Base-by-base conservation (phyloP, 2,797 vertebrate species). In the Jordanella pulchra region DNA sequence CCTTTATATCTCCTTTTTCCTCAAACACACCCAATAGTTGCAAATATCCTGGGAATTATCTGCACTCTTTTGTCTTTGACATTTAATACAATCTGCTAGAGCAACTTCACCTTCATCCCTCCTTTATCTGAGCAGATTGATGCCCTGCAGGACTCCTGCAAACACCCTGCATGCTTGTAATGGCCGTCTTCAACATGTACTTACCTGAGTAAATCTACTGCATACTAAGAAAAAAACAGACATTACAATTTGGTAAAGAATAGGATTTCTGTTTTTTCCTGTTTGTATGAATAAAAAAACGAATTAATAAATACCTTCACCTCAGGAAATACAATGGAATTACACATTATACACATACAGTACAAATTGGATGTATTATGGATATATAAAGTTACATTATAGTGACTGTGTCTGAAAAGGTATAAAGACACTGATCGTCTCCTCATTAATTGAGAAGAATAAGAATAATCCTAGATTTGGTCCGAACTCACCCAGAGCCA, bases 11-110 rank as follows among this genome's bases (percentile, higher is more conserved):
- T 64, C 45, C 70, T 73, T 30, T 61, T 67, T 60, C 77, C 69
- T 71, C 69, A 80, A 54, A 79, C 79, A 11, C 50, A 28, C 77
- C 17, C 63, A 65, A 65, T 71, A 86, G 87, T 69, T 84, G 74
- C 60, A n/a, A 71, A 77, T 76, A 73, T 88, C 79, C 78, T 68
- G 72, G 73, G 76, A 81, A 80, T 79, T 64, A 72, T n/a, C 17
- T 64, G 68, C 42, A 69, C 25, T 88, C 81, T 83, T 84, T 63
- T 84, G 83, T 89, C 65, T 66, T 71, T 80, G 84, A 83, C 80
- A 84, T 86, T 87, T 55, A 84, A 82, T 81, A 65, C 53, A 48
- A 83, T 70, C 48, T 75, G 65, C 66, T 71, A 83, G 68, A 75
- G 60, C 64, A 72, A 42, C 69, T 67, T 79, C 54, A 51, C 65